Evolutionary conservation across 2,888 invertebrate species (phyloP), one percentile per base, ranked within the genome.

Genomic region (Drosophila recens): DNA sequence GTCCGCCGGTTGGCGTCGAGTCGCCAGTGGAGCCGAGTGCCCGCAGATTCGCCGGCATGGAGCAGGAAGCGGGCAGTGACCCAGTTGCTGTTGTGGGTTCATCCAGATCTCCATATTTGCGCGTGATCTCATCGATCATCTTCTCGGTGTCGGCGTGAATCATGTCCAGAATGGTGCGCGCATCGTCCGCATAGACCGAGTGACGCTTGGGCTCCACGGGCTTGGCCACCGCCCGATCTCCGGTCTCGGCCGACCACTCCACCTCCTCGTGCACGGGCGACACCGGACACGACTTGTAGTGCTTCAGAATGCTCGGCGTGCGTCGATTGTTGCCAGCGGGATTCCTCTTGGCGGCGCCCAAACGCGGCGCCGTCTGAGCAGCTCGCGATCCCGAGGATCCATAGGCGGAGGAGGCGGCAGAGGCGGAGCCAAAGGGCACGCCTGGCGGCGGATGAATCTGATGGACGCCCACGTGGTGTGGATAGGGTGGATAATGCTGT

Each of bases 241-340:
- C 17, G 17, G 83, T 78, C 51, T 93, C 90, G 80, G 92, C 85
- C 0, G 92, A 91, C 95, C 95, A 95, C 89, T 95, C 95, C 40
- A 95, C 94, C 88, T 97, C 96, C 89, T 97, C 97, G 58, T 95
- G 96, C 0, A 97, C 96, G 0, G 97, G 97, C 0, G 96, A 96
- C 0, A 97, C 96, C 0, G 97, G 97, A 78, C 97, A 95, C 4
- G 96, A 96, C 84, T 96, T 96, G 75, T 96, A 95, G 80, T 95
- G 94, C 78, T 95, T 95, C 51, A 95, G 93, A 61, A 95, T 95
- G 80, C 95, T 94, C 13, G 91, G 90, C 17, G 90, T 93, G 42
- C 91, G 91, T 43, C 92, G 92, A 78, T 80, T 93, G 70, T 90
- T 91, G 2, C 91, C 91, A 3, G 83, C 84, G 3, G 90, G 91